phyloP scores from a whole-genome alignment of 2,113 vertebrate genomes.

The Cacatua alba region DNA sequence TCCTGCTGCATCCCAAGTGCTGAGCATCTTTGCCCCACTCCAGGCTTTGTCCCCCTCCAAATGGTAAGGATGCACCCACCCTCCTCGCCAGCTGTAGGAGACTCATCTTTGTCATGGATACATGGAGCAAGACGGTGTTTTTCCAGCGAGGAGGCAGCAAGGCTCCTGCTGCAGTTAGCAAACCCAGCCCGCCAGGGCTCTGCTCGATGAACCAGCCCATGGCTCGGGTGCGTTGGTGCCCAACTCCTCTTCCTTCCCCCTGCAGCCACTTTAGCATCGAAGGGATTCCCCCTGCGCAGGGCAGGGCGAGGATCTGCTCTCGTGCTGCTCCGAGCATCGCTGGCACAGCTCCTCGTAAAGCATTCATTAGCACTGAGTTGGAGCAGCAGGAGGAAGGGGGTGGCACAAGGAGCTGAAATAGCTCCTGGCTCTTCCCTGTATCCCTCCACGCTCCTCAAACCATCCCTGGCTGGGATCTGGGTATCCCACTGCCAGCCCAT shows the following conservation, averaged over 20 bases:
- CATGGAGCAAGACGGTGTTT: background rate
- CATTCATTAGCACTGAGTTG: background rate
- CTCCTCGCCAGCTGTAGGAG: background rate
- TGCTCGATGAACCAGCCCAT: background rate
- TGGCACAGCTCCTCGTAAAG: background rate
- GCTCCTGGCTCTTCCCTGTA: slow-evolving; percentile 6
- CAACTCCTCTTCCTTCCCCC: background rate
- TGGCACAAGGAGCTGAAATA: slow-evolving; percentile 28
- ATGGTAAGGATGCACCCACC: background rate
- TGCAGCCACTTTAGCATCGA: background rate
- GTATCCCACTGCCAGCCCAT: background rate
- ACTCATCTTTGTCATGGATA: background rate
- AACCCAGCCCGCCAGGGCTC: background rate
- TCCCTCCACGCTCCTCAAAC: background rate
- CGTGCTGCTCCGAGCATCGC: background rate
- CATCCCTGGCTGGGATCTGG: background rate
- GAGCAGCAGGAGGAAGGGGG: slow-evolving; percentile 14
- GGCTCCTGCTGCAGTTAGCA: background rate
- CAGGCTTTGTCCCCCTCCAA: background rate
- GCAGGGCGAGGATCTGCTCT: background rate
- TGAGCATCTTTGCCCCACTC: background rate
- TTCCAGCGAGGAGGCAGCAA: background rate
- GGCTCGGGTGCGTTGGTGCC: background rate
- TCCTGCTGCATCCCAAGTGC: background rate
- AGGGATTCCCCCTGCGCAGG: background rate